Percentiles rank a stretch among this genome's conserved stretches.
Conservation (phyloP, 2,797 vertebrate genomes). For the Hemitrygon akajei region DNA sequence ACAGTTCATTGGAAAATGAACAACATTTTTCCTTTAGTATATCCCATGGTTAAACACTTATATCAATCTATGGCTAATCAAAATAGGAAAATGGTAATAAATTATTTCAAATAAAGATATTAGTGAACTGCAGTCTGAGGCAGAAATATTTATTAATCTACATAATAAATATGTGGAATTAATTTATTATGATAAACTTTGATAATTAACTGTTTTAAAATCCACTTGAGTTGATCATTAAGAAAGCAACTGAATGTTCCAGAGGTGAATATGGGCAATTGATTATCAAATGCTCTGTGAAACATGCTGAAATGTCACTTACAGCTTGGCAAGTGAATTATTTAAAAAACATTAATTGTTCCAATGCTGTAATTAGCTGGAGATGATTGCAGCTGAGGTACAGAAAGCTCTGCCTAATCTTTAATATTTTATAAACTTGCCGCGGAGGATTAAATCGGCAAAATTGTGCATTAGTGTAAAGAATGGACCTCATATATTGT, state of each 20-base stretch:
- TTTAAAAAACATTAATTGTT: not conserved
- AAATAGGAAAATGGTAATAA: not conserved
- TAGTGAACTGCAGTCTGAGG: not conserved
- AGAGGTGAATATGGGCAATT: not conserved
- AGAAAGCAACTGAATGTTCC: not conserved
- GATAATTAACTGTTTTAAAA: not conserved
- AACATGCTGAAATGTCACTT: not conserved
- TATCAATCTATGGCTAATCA: not conserved
- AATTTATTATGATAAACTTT: not conserved
- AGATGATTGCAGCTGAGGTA: not conserved
- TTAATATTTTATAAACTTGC: not conserved
- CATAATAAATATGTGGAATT: not conserved
- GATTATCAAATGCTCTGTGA: not conserved
- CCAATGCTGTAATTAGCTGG: not conserved
- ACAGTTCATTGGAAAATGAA: not conserved
- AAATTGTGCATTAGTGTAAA: not conserved
- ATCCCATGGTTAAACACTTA: not conserved
- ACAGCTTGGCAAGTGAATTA: not conserved
- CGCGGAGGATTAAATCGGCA: not conserved
- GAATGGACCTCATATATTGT: not conserved
- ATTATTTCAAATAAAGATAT: not conserved
- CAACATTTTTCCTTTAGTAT: not conserved
- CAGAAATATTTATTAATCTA: not conserved
- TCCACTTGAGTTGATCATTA: not conserved
- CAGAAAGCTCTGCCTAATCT: not conserved